phyloP scores from a whole-genome alignment of 2,888 invertebrate species.

The Dryobotodes eremita region DNA sequence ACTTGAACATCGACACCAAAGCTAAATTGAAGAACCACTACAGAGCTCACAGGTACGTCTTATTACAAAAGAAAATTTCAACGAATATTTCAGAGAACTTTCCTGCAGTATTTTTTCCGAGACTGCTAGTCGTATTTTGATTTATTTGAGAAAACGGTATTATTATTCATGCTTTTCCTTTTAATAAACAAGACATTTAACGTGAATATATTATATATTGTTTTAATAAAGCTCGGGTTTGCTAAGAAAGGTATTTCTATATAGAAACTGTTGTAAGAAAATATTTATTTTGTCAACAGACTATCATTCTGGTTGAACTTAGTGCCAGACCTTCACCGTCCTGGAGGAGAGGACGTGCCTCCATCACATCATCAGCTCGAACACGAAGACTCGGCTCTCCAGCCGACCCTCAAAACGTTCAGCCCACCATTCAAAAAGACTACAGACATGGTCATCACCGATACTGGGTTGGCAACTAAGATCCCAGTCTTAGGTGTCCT shows the following conservation, averaged over 20 bases:
- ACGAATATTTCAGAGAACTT: conserved; percentile 20
- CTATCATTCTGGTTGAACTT: conserved; percentile 98
- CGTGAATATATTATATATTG: conserved; percentile 4
- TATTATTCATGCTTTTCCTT: conserved; percentile 15
- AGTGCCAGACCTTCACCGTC: conserved; percentile 97
- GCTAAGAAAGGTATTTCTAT: background rate
- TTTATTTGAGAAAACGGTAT: conserved; percentile 28
- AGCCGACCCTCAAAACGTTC: conserved; percentile 90
- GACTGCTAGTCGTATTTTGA: conserved; percentile 20
- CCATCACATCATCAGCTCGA: conserved; percentile 96
- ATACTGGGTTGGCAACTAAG: conserved; percentile 85
- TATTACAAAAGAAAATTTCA: conserved; percentile 18
- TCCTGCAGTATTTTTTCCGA: conserved; percentile 11
- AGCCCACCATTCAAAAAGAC: conserved; percentile 90
- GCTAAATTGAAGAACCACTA: conserved; percentile 98
- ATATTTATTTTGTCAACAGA: conserved; percentile 81
- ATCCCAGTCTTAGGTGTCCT: conserved; percentile 82
- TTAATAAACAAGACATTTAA: background rate
- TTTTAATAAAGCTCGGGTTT: conserved; percentile 21
- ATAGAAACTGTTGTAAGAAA: conserved; percentile 1
- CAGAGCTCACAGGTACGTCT: conserved; percentile 94
- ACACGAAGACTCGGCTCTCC: conserved; percentile 92
- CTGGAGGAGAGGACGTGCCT: conserved; percentile 96
- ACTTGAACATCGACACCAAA: conserved; percentile 97
- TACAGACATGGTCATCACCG: conserved; percentile 87